Evolutionary conservation across 1,140 invertebrate genomes (phyloP), one percentile per base, ranked within the genome.

Genomic region (Anthonomus grandis): DNA sequence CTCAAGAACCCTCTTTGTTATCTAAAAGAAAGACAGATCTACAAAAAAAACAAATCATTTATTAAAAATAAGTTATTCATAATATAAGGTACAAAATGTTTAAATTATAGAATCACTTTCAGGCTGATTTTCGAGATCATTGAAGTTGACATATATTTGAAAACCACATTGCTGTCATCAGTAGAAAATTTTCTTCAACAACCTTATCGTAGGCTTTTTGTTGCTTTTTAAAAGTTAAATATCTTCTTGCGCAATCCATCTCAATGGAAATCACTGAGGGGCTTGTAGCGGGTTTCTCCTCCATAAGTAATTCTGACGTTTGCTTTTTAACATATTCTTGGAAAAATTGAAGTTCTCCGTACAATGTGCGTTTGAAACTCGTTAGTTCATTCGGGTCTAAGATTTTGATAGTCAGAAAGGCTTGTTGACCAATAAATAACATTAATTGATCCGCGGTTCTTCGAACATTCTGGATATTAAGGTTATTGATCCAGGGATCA

Each of bases 291-390:
- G 1, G 13, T 18, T 24, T n/a, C 13, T n/a, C 8, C 15, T 25
- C 25, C 4, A 39, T 45, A 8, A 56, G 36, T 15, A 60, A 27
- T 38, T 59, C 47, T 0, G 59, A 62, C 3, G 62, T 61, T 10
- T 41, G 46, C 23, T 59, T 65, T 24, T 62, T 66, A 8, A 63
- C 55, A 21, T 61, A 64, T 24, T 66, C 64, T 36, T 64, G 59
- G 31, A 66, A 66, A 51, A 66, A 64, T 50, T 66, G 62, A 15
- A 66, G 38, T 49, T 66, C 64, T 1, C 62, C 61, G 31, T 51
- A 53, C 4, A 66, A 31, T 41, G 62, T 62, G 18, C 56, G 12
- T 51, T 64, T 62, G 31, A 57, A 64, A 45, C 54, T 62, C 13
- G 38, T 22, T 12, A 47, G 37, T 54, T 64, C 39, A 18, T 39